phyloP scores from a whole-genome alignment of 2,888 invertebrate genomes.

The Hypena proboscidalis region DNA sequence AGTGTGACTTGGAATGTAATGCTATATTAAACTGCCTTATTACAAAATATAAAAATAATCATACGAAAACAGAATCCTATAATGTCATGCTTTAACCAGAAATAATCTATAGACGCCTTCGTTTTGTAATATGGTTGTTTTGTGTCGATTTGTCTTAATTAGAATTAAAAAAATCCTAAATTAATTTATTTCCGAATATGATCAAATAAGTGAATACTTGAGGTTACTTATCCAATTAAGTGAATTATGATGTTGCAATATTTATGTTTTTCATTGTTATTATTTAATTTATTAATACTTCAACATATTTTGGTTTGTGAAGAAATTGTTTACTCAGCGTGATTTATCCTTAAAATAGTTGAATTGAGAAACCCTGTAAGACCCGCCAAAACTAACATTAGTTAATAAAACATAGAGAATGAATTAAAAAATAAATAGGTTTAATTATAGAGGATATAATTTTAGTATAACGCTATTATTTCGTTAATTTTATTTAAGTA shows the following conservation, averaged over 20 bases:
- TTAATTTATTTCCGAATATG: slow-evolving; percentile 32
- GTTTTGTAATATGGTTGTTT: too few species aligned
- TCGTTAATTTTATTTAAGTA: slow-evolving; percentile 25
- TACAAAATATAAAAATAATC: too few species aligned
- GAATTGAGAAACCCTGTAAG: slow-evolving; percentile 33
- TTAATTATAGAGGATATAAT: slow-evolving; percentile 33
- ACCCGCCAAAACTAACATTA: slow-evolving; percentile 48
- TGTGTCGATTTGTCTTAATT: too few species aligned
- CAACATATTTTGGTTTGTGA: slow-evolving; percentile 15
- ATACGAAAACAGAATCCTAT: too few species aligned
- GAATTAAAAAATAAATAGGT: slow-evolving; percentile 41
- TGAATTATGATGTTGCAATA: slow-evolving; percentile 14
- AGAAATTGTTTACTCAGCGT: slow-evolving; percentile 28
- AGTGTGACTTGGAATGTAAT: too few species aligned
- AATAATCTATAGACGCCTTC: too few species aligned
- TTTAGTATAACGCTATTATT: slow-evolving; percentile 34
- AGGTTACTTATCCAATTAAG: slow-evolving; percentile 13
- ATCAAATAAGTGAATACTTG: slow-evolving; percentile 46
- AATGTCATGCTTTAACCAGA: too few species aligned
- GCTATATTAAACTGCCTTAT: too few species aligned
- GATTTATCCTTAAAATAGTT: slow-evolving; percentile 30
- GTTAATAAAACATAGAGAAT: slow-evolving; percentile 42
- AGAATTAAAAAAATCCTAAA: too few species aligned
- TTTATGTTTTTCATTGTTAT: slow-evolving; percentile 4
- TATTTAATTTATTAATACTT: slow-evolving; percentile 20